Evolutionary conservation across 1,140 invertebrate genomes (phyloP), one percentile per base, ranked within the genome.

Genomic region (Apocrypta bakeri): DNA sequence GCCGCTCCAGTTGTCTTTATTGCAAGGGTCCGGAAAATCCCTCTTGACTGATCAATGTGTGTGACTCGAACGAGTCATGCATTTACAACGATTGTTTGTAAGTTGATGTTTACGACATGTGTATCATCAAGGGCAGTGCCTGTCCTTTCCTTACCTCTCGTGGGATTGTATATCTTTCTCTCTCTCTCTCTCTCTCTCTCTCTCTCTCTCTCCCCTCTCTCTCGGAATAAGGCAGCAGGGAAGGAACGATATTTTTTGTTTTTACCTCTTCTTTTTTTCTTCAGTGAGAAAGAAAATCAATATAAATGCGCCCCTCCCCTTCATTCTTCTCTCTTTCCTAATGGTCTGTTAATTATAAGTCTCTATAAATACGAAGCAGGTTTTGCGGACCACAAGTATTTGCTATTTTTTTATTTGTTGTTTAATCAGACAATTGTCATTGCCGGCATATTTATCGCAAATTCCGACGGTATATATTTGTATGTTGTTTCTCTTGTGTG

Each of bases 71-170:
- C 14, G 74, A 63, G 6, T 76, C n/a, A 24, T 63, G 1, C 17
- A 3, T 6, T 48, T 48, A 27, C 25, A 64, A 24, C 24, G 63
- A 64, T 27, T 24, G 63, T 27, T 24, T 9, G 63, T 11, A 17
- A 9, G 33, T 37, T 56, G 7, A 24, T 27, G 24, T 11, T 42
- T 66, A 21, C 56, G 3, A 61, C 27, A 42, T 68, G 1, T 31
- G 3, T 11, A 78, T 42, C 33, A 68, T 78, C 37, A 69, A 78
- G 75, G 63, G n/a, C n/a, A n/a, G n/a, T n/a, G n/a, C n/a, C n/a
- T n/a, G n/a, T n/a, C n/a, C n/a, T n/a, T n/a, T n/a, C n/a, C n/a
- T n/a, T n/a, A n/a, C n/a, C n/a, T n/a, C n/a, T n/a, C n/a, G n/a
- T n/a, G n/a, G n/a, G n/a, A n/a, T n/a, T n/a, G n/a, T n/a, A n/a